Conservation (phyloP, 2,888 invertebrate species). For the Vesta saturnalis region DNA sequence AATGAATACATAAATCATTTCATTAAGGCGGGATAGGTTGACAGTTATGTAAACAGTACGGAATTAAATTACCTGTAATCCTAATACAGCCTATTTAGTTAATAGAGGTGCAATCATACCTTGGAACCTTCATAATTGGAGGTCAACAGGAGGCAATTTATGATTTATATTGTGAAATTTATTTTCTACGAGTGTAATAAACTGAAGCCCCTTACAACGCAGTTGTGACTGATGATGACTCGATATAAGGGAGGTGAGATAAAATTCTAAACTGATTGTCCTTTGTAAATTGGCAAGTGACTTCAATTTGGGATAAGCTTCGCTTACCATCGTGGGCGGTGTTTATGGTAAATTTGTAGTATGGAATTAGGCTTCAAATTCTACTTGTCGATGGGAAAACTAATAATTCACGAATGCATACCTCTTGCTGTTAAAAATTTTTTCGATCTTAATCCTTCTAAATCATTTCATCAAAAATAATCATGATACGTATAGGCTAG, state of each 20-base stretch:
- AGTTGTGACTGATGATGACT: neutral
- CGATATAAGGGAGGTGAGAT: no score
- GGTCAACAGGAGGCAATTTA: slow-evolving; percentile 22
- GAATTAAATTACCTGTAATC: slow-evolving; percentile 29
- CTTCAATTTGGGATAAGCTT: no score
- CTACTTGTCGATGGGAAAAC: neutral
- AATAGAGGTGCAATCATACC: slow-evolving; percentile 21
- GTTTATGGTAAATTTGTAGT: no score
- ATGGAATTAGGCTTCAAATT: no score
- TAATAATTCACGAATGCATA: neutral
- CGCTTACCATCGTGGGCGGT: no score
- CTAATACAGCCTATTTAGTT: slow-evolving; percentile 26
- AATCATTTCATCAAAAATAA: slow-evolving; percentile 45
- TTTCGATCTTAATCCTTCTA: slow-evolving; percentile 24
- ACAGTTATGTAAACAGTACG: slow-evolving; percentile 52
- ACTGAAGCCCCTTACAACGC: no score
- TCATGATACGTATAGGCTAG: slow-evolving; percentile 31
- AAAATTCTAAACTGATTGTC: no score
- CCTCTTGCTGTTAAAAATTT: neutral
- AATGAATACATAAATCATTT: slow-evolving; percentile 58
- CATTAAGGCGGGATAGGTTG: slow-evolving; percentile 48
- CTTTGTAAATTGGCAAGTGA: no score
- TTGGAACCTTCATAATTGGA: slow-evolving; percentile 16
- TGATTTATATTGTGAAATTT: slow-evolving; percentile 18
- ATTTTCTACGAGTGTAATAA: no score